A percentile compares a stretch with the other conserved stretches of the same genome.
phyloP scores from a whole-genome alignment of 2,113 vertebrate species.

The Lonchura striata region DNA sequence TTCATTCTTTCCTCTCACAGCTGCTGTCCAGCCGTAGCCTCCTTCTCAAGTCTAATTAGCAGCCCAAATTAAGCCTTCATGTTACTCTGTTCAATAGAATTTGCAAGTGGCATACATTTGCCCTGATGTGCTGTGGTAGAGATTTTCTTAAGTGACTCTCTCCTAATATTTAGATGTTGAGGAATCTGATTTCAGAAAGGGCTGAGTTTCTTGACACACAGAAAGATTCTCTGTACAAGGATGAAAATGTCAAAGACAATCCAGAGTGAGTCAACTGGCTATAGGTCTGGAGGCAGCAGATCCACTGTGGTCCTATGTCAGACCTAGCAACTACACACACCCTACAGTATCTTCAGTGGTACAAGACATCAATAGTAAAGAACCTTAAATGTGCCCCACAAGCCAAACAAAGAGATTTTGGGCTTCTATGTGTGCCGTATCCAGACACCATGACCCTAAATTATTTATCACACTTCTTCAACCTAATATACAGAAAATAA shows the following conservation, averaged over 20 bases:
- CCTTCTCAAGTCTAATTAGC: conserved; percentile 25
- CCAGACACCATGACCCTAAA: background rate
- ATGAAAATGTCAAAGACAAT: background rate
- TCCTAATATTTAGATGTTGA: background rate
- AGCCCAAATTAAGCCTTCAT: background rate
- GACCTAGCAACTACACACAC: background rate
- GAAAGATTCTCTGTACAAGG: background rate
- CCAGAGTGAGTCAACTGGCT: background rate
- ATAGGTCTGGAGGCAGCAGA: background rate
- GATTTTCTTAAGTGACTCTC: background rate
- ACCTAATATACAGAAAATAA: background rate
- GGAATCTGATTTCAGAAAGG: background rate
- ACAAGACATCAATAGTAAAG: background rate
- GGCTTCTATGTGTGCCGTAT: background rate
- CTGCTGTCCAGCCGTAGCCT: background rate
- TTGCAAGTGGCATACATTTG: background rate
- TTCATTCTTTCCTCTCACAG: background rate
- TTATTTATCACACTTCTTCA: background rate
- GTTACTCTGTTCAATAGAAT: background rate
- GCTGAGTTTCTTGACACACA: background rate
- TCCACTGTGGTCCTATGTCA: background rate
- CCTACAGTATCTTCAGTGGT: background rate
- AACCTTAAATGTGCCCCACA: background rate
- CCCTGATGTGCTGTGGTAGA: background rate
- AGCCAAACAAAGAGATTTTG: background rate